Conservation (phyloP, 2,888 invertebrate species). For the Sarcophaga variegata region DNA sequence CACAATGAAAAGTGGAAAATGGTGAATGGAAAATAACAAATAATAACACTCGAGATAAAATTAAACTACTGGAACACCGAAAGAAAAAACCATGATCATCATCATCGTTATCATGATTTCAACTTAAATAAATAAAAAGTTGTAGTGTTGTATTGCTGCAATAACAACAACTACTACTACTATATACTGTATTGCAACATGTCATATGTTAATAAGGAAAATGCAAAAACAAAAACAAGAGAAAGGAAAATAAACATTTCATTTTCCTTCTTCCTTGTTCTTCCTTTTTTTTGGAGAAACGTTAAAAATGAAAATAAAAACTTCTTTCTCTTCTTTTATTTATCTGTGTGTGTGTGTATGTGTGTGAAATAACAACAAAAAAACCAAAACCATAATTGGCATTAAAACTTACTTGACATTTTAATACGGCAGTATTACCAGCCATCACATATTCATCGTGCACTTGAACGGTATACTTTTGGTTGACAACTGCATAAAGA, state of each 20-base stretch:
- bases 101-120: not conserved
- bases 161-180: not conserved
- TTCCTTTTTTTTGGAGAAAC: too few species aligned
- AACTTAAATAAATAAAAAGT: not conserved
- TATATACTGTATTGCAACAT: not conserved
- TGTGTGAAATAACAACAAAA: too few species aligned
- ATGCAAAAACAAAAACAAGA: not conserved
- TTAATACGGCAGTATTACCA: slow-evolving; percentile 94
- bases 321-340: too few species aligned
- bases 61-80: too few species aligned
- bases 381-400: not conserved
- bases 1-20: too few species aligned
- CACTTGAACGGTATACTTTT: slow-evolving; percentile 94
- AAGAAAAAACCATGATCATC: too few species aligned
- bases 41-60: too few species aligned
- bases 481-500: slow-evolving; percentile 87
- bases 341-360: too few species aligned
- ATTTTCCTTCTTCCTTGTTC: too few species aligned
- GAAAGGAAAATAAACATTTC: not conserved
- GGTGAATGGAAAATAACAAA: too few species aligned
- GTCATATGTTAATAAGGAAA: not conserved
- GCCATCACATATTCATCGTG: slow-evolving; percentile 95
- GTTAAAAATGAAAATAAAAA: too few species aligned
- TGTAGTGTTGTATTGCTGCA: not conserved
- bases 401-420: slow-evolving; percentile 85